These are phyloP conservation scores for Pteria penguin DNA, from an alignment of 2,888 invertebrate genomes.

Conservation along the genomic window DNA sequence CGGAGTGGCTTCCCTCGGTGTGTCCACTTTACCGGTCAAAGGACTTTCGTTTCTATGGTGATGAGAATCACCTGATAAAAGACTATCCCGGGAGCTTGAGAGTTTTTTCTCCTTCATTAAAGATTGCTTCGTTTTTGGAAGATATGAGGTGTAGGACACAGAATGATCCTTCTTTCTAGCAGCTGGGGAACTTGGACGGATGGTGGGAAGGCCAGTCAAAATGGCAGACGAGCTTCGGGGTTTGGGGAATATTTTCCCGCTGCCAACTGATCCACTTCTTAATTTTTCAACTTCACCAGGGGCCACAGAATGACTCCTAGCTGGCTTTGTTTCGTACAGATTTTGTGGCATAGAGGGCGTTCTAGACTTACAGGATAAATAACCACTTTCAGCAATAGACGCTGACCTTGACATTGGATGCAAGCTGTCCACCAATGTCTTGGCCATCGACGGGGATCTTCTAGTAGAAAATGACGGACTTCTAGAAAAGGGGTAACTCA, in stretches of 20 bases:
- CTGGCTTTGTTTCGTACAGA: not conserved
- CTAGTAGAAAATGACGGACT: constrained; percentile 19
- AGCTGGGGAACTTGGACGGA: constrained; percentile 3
- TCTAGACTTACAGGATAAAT: constrained; percentile 9
- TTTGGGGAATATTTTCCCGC: not conserved
- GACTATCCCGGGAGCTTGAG: constrained; percentile 20
- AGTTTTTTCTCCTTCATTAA: not conserved
- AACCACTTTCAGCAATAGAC: constrained; percentile 21
- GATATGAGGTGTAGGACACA: constrained; percentile 33
- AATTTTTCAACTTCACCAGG: constrained; percentile 13
- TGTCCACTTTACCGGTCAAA: not conserved
- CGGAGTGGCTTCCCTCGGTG: constrained; percentile 6
- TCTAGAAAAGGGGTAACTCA: constrained; percentile 6
- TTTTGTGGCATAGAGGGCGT: constrained; percentile 16
- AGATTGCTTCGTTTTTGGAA: constrained; percentile 29
- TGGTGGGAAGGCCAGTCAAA: constrained; percentile 14
- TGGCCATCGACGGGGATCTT: constrained; percentile 19
- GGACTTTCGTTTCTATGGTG: constrained; percentile 9
- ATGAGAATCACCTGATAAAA: constrained; percentile 11
- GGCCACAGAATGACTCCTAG: constrained; percentile 33
- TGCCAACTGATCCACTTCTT: constrained; percentile 27
- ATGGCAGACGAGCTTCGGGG: constrained; percentile 26
- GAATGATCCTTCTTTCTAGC: constrained; percentile 26
- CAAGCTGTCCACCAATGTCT: not conserved
- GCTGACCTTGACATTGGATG: constrained; percentile 11